Percentiles rank a stretch among this genome's conserved stretches.
phyloP scores from a whole-genome alignment of 2,113 vertebrate species.

The Callithrix jacchus region DNA sequence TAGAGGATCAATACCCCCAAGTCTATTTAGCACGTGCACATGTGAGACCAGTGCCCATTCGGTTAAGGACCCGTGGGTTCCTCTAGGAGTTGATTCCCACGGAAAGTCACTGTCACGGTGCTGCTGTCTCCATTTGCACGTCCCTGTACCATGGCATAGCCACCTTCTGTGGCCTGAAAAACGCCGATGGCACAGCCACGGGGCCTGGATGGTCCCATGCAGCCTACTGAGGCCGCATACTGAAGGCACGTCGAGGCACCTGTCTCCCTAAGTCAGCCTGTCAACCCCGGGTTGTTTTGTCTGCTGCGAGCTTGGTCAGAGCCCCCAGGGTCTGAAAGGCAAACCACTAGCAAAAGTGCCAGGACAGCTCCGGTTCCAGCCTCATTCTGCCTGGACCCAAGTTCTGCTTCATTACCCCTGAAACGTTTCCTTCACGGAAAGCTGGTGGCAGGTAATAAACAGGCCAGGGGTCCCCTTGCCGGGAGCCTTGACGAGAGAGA shows the following conservation, averaged over 20 bases:
- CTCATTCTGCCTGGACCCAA: constrained; percentile 59
- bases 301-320: constrained; percentile 82
- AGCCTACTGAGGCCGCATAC: constrained; percentile 39
- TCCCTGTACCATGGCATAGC: fast-evolving
- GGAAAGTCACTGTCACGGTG: fast-evolving
- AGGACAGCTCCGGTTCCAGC: constrained; percentile 53
- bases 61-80: fast-evolving
- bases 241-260: constrained; percentile 15
- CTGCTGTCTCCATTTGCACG: fast-evolving
- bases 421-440: constrained; percentile 77
- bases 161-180: fast-evolving
- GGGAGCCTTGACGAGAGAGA: constrained; percentile 49
- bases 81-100: fast-evolving
- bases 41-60: fast-evolving
- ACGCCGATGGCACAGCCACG: fast-evolving
- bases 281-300: constrained; percentile 87
- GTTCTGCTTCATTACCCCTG: constrained; percentile 81
- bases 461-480: constrained; percentile 31
- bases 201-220: fast-evolving
- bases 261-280: constrained; percentile 67
- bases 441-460: constrained; percentile 57
- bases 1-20: fast-evolving
- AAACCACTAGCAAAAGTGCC: constrained; percentile 77
- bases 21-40: fast-evolving
- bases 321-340: constrained; percentile 80